phyloP scores from a whole-genome alignment of 2,113 vertebrate species.

The Piaya cayana region DNA sequence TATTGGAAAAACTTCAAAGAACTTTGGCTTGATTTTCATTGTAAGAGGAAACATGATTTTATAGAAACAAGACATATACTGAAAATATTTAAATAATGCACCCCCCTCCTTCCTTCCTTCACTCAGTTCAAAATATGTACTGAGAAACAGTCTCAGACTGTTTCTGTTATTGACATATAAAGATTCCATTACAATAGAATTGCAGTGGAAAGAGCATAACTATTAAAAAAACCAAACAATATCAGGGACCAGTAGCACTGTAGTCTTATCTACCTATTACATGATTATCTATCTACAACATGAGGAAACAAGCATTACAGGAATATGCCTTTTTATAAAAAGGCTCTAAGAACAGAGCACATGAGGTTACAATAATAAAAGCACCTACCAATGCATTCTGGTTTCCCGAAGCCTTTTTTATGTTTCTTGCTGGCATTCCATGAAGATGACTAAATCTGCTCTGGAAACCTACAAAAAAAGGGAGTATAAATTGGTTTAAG shows the following conservation, averaged over 20 bases:
- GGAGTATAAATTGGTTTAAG: background rate
- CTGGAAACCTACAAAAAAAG: conserved; percentile 86
- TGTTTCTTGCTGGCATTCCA: conserved; percentile 80
- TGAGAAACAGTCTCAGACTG: background rate
- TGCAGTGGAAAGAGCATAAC: background rate
- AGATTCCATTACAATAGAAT: background rate
- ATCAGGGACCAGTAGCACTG: background rate
- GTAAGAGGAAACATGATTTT: background rate
- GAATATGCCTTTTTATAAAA: conserved; percentile 17
- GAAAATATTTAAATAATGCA: background rate
- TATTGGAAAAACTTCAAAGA: background rate
- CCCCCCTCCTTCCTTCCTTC: background rate
- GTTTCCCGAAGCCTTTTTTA: conserved; percentile 77
- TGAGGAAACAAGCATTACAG: background rate
- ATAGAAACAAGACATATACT: background rate
- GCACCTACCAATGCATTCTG: conserved; percentile 81
- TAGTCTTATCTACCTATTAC: background rate
- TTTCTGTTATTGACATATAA: background rate
- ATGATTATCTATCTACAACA: background rate
- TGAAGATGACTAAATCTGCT: conserved; percentile 88
- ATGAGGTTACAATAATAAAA: conserved; percentile 9
- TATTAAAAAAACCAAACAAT: background rate
- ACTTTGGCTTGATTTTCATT: background rate
- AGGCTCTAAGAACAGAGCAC: background rate
- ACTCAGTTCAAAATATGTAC: background rate